Conservation (phyloP, 2,797 vertebrate genomes). For the Neostethus bicornis region DNA sequence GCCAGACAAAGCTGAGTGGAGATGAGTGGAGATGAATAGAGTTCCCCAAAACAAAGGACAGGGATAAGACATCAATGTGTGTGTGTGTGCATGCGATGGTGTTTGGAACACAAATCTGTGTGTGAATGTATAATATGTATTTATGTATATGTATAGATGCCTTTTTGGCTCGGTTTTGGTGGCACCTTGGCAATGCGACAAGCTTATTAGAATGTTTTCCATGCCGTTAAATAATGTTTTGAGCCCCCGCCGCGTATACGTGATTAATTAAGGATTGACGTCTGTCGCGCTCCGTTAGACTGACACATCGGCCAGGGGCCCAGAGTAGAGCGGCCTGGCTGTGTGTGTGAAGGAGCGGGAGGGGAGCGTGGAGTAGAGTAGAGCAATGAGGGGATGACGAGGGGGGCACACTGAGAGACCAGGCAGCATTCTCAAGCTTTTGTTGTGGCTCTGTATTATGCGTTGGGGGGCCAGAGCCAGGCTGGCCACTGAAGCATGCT, state of each 20-base stretch:
- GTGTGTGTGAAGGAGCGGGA: slow-evolving; percentile 69
- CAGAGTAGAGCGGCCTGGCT: slow-evolving; percentile 54
- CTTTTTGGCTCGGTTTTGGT: slow-evolving; percentile 67
- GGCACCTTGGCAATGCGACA: slow-evolving; percentile 75
- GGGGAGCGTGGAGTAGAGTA: slow-evolving; percentile 71
- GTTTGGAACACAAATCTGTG: slow-evolving; percentile 41
- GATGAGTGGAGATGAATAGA: slow-evolving; percentile 60
- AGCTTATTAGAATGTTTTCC: slow-evolving; percentile 83
- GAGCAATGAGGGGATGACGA: slow-evolving; percentile 79
- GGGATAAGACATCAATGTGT: slow-evolving; percentile 51
- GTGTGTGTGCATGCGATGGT: no score
- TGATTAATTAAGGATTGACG: slow-evolving; percentile 81
- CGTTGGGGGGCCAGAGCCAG: slow-evolving; percentile 73
- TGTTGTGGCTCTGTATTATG: slow-evolving; percentile 79
- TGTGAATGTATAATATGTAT: slow-evolving; percentile 8
- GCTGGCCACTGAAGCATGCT: slow-evolving; percentile 80
- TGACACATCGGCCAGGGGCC: slow-evolving; percentile 72
- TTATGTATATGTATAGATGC: slow-evolving; percentile 28
- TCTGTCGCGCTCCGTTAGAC: slow-evolving; percentile 75
- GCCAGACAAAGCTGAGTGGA: slow-evolving; percentile 42
- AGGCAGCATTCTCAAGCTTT: slow-evolving; percentile 79
- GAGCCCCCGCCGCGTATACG: slow-evolving; percentile 73
- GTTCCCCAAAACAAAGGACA: slow-evolving; percentile 63
- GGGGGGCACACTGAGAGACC: slow-evolving; percentile 65
- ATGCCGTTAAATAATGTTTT: slow-evolving; percentile 81